Conservation (phyloP, 2,113 vertebrate genomes). For the Danionella cerebrum region DNA sequence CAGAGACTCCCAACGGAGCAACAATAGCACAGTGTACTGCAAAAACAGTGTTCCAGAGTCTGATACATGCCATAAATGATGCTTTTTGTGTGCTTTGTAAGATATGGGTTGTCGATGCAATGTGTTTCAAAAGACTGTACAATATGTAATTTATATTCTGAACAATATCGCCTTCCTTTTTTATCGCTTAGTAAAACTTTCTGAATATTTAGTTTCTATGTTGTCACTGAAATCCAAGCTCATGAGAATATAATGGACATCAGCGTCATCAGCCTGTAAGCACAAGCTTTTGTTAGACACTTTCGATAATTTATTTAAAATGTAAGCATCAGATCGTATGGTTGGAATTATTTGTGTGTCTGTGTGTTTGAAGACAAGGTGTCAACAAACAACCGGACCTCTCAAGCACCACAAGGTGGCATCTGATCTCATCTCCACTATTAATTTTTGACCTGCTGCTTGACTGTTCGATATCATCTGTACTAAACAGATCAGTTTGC, state of each 20-base stretch:
- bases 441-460: not conserved
- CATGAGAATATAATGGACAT: constrained; percentile 29
- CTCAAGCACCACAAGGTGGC: constrained; percentile 44
- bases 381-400: not conserved
- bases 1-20: constrained; percentile 83
- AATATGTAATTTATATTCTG: constrained; percentile 86
- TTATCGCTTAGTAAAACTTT: constrained; percentile 78
- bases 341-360: not conserved
- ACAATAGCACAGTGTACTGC: constrained; percentile 85
- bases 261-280: not conserved
- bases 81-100: constrained; percentile 58
- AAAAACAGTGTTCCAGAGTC: constrained; percentile 82
- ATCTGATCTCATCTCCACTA: constrained; percentile 19
- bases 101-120: constrained; percentile 38
- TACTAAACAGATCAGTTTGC: not conserved
- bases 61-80: constrained; percentile 85
- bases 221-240: constrained; percentile 78
- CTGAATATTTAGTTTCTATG: constrained; percentile 85
- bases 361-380: not conserved
- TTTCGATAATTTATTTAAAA: not conserved
- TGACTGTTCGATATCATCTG: not conserved
- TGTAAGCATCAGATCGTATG: no score
- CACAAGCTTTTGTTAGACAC: not conserved
- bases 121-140: constrained; percentile 57
- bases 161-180: constrained; percentile 81